Evolutionary conservation across 2,797 vertebrate genomes (phyloP), one percentile per base, ranked within the genome.

Genomic region (Sphenopsis melanotis): DNA sequence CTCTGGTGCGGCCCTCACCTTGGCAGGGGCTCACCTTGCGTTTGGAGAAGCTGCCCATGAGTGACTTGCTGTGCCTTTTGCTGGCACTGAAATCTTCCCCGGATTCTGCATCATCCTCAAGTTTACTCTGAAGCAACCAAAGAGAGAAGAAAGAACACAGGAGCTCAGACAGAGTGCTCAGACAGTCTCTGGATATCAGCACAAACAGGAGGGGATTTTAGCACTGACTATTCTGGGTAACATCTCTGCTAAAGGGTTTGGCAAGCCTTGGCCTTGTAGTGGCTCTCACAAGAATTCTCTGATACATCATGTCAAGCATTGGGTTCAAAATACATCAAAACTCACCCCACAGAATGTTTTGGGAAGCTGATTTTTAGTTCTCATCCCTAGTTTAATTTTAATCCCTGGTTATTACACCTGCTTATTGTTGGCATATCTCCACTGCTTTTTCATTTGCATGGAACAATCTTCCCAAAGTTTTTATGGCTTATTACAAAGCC

Each of bases 21-120:
- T 21, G 8, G 0, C 6, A 37, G 34, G 12, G 12, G 27, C 89
- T 63, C 37, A 99, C 99, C 98, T 99, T 99, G 96, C 98, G 98
- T 94, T 98, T 99, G 49, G 99, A 99, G 92, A 99, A 99, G 89
- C 98, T 99, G 49, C 98, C 98, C 94, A 98, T 98, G 78, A 99
- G 98, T 1, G 98, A 98, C 30, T 98, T 97, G 65, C 98, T 96
- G 3, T 97, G 97, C 8, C 98, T 98, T 69, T 99, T 99, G 96
- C 97, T 97, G 92, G 93, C 75, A 37, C 97, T 97, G 0, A 97
- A 90, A 14, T 99, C 99, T 18, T 99, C 99, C 11, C 98, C 98
- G 0, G 98, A 98, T 89, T 99, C 98, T 0, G 79, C 82, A 1
- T 98, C 98, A 10, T 99, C 99, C 24, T 99, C 99, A 0, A 96